Percentiles rank a stretch among this genome's conserved stretches.
Evolutionary conservation across 2,888 invertebrate species (phyloP).

Genomic region (Microctonus hyperodae): DNA sequence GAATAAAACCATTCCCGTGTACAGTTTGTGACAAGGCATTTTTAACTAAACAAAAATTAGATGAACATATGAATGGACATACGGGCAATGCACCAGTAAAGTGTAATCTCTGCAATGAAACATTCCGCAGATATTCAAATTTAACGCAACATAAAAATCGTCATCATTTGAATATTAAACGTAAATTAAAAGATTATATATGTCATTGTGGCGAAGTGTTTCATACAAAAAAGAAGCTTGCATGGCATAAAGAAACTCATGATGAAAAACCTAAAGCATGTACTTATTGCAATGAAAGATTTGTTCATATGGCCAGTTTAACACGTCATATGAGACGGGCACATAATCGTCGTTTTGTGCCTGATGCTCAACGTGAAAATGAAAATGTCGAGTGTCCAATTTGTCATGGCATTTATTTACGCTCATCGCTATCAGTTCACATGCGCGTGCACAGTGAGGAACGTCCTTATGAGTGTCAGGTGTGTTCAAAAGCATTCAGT

Average conservation of each 20-base stretch:
- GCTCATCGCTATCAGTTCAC: slow-evolving; percentile 81
- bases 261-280: slow-evolving; percentile 84
- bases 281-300: slow-evolving; percentile 84
- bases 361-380: slow-evolving; percentile 68
- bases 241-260: slow-evolving; percentile 88
- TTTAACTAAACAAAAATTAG: slow-evolving; percentile 80
- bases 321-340: slow-evolving; percentile 83
- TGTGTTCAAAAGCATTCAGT: slow-evolving; percentile 86
- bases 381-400: slow-evolving; percentile 81
- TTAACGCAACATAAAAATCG: slow-evolving; percentile 84
- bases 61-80: slow-evolving; percentile 84
- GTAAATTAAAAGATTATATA: slow-evolving; percentile 75
- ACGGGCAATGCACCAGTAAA: slow-evolving; percentile 83
- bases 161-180: slow-evolving; percentile 77
- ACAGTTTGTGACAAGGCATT: slow-evolving; percentile 84
- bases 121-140: slow-evolving; percentile 84
- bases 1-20: slow-evolving; percentile 78
- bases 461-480: slow-evolving; percentile 79
- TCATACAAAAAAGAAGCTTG: slow-evolving; percentile 83
- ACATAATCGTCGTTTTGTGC: slow-evolving; percentile 79
- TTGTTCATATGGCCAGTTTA: slow-evolving; percentile 83
- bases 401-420: slow-evolving; percentile 79
- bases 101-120: slow-evolving; percentile 80
- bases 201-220: slow-evolving; percentile 83
- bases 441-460: slow-evolving; percentile 79